Percentiles rank a stretch among this genome's conserved stretches.
Conservation (phyloP, 2,888 invertebrate species). For the Caenorhabditis sp. region DNA sequence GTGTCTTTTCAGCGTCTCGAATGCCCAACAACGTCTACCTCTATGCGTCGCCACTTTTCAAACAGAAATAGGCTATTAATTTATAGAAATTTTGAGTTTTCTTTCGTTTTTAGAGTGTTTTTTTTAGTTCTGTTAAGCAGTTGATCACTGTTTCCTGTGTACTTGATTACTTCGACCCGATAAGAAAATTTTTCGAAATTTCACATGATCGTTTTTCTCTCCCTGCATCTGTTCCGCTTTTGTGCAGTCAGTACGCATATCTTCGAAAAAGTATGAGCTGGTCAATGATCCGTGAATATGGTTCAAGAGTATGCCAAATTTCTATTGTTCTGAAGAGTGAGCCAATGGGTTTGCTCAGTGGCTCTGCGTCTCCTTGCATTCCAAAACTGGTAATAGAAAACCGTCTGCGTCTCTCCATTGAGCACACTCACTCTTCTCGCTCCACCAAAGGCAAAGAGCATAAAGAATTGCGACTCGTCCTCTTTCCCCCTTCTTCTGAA, state of each 20-base stretch:
- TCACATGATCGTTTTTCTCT: neutral
- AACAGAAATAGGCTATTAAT: conserved; percentile 43
- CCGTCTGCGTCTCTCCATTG: conserved; percentile 11
- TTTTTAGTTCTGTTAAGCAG: neutral
- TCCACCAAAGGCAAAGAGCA: conserved; percentile 10
- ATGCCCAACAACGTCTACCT: conserved; percentile 62
- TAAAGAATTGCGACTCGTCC: neutral
- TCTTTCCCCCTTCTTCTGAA: conserved; percentile 36
- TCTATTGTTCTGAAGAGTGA: neutral
- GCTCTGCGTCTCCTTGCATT: conserved; percentile 12
- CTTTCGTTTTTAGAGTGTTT: conserved; percentile 24
- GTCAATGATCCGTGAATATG: too few relatives aligned
- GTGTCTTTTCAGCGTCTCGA: conserved; percentile 62
- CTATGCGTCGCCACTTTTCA: conserved; percentile 62
- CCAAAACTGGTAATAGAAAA: conserved; percentile 1
- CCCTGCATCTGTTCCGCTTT: conserved; percentile 46
- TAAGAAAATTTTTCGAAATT: conserved; percentile 16
- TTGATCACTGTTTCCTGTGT: conserved; percentile 21
- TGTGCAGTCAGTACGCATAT: conserved; percentile 45
- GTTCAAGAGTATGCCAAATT: neutral
- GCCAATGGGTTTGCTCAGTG: conserved; percentile 21
- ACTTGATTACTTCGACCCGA: conserved; percentile 29
- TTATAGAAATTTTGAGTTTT: conserved; percentile 36
- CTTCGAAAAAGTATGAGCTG: neutral
- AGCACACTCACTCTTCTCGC: neutral